Conservation (phyloP, 2,797 vertebrate genomes). For the Orientallactaga sibirica region DNA sequence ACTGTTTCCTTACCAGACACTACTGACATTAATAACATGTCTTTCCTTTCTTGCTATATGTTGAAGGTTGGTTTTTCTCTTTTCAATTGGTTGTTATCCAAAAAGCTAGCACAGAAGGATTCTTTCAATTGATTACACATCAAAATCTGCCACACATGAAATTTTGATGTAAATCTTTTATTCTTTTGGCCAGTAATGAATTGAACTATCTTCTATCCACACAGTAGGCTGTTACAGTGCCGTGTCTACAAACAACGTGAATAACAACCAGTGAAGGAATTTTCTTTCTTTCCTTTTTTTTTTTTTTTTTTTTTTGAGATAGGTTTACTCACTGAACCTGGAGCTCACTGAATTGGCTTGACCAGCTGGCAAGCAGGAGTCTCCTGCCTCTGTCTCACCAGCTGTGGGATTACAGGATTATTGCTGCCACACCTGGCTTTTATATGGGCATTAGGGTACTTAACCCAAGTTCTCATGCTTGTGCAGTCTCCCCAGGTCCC, state of each 20-base stretch:
- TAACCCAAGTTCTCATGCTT: not conserved
- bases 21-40: not conserved
- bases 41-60: not conserved
- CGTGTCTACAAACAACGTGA: not conserved
- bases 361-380: not conserved
- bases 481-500: not conserved
- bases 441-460: not conserved
- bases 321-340: not conserved
- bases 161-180: not conserved
- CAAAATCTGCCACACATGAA: conserved; percentile 6
- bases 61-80: conserved; percentile 1
- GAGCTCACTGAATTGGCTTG: not conserved
- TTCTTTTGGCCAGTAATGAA: conserved; percentile 14
- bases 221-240: not conserved
- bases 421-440: not conserved
- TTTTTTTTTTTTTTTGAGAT: not conserved
- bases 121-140: not conserved
- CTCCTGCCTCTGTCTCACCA: not conserved
- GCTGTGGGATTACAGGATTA: too few relatives aligned
- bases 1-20: conserved; percentile 50
- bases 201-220: not conserved
- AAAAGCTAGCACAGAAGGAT: conserved; percentile 2
- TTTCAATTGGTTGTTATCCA: conserved; percentile 20
- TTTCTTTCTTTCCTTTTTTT: not conserved
- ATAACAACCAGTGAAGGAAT: conserved; percentile 42